phyloP scores from a whole-genome alignment of 2,113 vertebrate species.

The Corydoras maculifer region DNA sequence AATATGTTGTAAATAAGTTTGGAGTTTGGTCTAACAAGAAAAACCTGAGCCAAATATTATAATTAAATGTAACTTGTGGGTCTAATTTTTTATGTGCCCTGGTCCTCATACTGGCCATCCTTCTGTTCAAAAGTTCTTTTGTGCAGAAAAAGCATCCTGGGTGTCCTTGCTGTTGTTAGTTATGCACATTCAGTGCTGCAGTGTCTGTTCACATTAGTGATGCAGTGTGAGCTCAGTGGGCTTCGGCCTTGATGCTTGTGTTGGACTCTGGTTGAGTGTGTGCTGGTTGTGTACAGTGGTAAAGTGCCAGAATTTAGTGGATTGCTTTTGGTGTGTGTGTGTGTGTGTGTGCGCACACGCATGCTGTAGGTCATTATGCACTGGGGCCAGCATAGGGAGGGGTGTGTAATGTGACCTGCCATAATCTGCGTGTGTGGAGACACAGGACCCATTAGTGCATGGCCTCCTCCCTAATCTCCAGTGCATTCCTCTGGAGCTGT shows the following conservation, averaged over 20 bases:
- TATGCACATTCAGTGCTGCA: background rate
- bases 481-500: conserved; percentile 54
- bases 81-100: too few species aligned
- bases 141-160: background rate
- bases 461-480: conserved; percentile 46
- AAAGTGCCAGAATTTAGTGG: conserved; percentile 13
- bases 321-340: conserved; percentile 5
- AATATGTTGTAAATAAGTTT: too few species aligned
- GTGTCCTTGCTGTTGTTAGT: background rate
- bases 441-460: conserved; percentile 41
- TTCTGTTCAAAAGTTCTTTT: background rate
- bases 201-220: conserved; percentile 10
- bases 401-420: conserved; percentile 55
- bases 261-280: conserved; percentile 16
- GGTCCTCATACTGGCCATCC: too few species aligned
- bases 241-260: conserved; percentile 12
- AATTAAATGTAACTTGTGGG: too few species aligned
- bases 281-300: conserved; percentile 17
- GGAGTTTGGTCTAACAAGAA: too few species aligned
- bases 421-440: conserved; percentile 31
- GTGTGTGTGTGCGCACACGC: background rate
- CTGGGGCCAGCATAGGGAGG: conserved; percentile 43
- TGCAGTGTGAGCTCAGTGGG: conserved; percentile 6
- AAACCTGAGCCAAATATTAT: too few species aligned
- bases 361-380: conserved; percentile 40